phyloP scores from a whole-genome alignment of 2,888 invertebrate genomes.

The Nasonovia ribisnigri region DNA sequence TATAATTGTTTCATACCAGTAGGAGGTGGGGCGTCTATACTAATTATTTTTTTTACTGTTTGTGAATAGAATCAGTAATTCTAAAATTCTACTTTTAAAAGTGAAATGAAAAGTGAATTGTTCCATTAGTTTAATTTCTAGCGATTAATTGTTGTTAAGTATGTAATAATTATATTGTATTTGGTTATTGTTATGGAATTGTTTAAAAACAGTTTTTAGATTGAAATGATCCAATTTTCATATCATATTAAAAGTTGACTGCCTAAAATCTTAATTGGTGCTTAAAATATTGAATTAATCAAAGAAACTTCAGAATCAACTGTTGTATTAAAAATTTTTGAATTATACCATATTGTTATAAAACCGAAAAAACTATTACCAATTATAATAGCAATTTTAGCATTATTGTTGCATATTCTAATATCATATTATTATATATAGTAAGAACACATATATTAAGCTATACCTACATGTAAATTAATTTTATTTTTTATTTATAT shows the following conservation, averaged over 20 bases:
- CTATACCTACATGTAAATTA: neutral
- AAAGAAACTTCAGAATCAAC: neutral
- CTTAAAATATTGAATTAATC: conserved; percentile 20
- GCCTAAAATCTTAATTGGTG: neutral
- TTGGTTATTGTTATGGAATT: neutral
- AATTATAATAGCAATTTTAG: neutral
- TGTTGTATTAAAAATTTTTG: neutral
- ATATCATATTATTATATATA: neutral
- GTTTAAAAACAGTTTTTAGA: neutral
- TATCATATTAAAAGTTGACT: neutral
- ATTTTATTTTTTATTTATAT: neutral
- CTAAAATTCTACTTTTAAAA: too few relatives aligned
- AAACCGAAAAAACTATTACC: neutral
- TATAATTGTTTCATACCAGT: neutral
- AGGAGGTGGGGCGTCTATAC: too few relatives aligned
- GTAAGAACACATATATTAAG: neutral
- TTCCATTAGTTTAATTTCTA: neutral
- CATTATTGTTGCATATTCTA: neutral
- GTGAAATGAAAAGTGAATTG: neutral
- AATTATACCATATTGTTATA: neutral
- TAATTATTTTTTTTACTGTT: neutral
- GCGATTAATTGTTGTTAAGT: neutral
- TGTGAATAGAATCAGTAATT: neutral
- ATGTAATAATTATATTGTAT: neutral
- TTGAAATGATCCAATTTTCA: neutral